Base-by-base conservation (phyloP, 2,888 invertebrate species). In the Creontiades dilutus region DNA sequence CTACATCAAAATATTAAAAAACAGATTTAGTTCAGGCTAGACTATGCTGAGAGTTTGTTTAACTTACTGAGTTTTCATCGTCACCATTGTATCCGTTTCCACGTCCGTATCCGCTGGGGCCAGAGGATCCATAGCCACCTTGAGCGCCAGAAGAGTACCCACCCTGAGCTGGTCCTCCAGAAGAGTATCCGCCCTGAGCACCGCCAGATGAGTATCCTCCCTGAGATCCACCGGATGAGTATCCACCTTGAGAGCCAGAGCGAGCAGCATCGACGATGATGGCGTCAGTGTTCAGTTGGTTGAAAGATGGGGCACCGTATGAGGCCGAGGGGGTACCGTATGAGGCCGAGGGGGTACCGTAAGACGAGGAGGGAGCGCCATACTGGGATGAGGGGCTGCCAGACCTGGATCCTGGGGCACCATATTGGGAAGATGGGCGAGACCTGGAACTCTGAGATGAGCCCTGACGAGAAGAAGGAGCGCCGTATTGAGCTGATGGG, bases 321-420 rank as follows among this genome's bases (percentile, higher is more conserved):
- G 90, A 89, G n/a, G 91, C 91, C 12, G 90, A 90, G 16, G 91
- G 90, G 68, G 91, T 89, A 14, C 92, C 92, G 87, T 91, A 91
- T 14, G 90, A 89, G 19, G 91, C 91, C 11, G 90, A 91, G 46
- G 91, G 91, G 68, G 85, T 68, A 7, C 75, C 90, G 55, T 75
- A 89, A 13, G 61, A 76, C 0, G 90, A 85, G 11, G 86, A 76
- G n/a, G 90, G 90, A n/a, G 90, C 90, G 23, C 90, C 88, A 57
- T 90, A 90, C n/a, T 37, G 48, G 0, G 90, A 90, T 12, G 89
- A 89, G 23, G 90, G 91, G 7, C 76, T 27, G 14, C 90, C 88
- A 48, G 85, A 90, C 0, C 89, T 48, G 61, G 78, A 75, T n/a
- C 84, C 46, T 52, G 91, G 91, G 46, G 91, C 91, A 86, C 92